Evolutionary conservation across 2,797 vertebrate genomes (phyloP), one percentile per base, ranked within the genome.

Genomic region (Eulemur coronatus): DNA sequence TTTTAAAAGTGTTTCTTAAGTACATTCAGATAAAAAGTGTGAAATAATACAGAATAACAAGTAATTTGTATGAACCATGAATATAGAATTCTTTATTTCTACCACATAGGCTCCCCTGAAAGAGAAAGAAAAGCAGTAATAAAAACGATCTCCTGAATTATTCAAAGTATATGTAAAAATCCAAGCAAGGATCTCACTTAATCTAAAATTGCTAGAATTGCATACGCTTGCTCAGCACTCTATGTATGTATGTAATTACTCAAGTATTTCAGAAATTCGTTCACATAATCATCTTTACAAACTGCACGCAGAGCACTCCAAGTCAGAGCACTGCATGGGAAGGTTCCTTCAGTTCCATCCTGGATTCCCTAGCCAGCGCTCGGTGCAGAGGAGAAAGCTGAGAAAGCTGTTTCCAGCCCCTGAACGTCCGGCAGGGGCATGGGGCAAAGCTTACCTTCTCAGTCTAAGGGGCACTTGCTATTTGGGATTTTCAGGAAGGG

Each of bases 291-390:
- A 48, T 33, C 48, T 24, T 55, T 30, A 46, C 5, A 2, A 2
- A 38, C 43, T 35, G 26, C 13, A 0, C 6, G 35, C 14, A 61
- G 59, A 86, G 20, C 26, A 5, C 9, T 13, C 17, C 61, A 12
- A 22, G 13, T 33, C 8, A 20, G 13, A 63, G 38, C 5, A 35
- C 33, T 0, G 8, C 3, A 9, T 14, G 10, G 5, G 8, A 50
- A 41, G 13, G 4, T 28, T 41, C 33, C 12, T 7, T 3, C n/a
- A 50, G 7, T 11, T 65, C 43, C 70, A 35, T 13, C 18, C 0
- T 12, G 78, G 30, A n/a, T 35, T 35, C 48, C 43, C 50, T 0
- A 10, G 0, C 55, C 8, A 4, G n/a, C 4, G 7, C 59, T 57
- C 9, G 1, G n/a, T 41, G 9, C 59, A 70, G 15, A 43, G 28